Percentiles rank a stretch among this genome's conserved stretches.
These are phyloP conservation scores for Acridotheres tristis DNA, from an alignment of 2,797 vertebrate species.

Conservation along the genomic window DNA sequence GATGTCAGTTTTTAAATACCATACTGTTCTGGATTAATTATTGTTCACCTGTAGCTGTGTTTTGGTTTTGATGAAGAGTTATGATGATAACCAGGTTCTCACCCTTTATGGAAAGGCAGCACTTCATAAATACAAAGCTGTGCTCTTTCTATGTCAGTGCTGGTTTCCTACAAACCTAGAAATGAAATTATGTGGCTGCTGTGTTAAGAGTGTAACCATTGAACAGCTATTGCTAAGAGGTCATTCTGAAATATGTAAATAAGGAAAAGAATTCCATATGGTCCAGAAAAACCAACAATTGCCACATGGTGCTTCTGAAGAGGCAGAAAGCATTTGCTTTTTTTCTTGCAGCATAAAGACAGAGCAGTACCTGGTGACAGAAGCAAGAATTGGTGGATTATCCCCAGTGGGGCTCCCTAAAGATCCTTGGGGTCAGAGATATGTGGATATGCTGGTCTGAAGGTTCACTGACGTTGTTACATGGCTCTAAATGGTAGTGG, in stretches of 20 bases:
- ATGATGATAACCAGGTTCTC: slow-evolving; percentile 36
- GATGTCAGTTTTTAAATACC: not conserved
- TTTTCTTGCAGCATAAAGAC: not conserved
- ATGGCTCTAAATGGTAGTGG: not conserved
- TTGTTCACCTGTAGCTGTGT: not conserved
- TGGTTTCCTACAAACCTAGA: slow-evolving; percentile 21
- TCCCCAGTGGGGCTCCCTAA: not conserved
- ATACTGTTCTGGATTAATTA: not conserved
- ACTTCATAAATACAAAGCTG: slow-evolving; percentile 15
- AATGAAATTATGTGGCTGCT: slow-evolving; percentile 2
- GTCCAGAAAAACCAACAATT: not conserved
- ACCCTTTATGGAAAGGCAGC: not conserved
- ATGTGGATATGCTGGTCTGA: not conserved
- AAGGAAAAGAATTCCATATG: slow-evolving; percentile 1
- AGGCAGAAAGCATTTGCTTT: not conserved
- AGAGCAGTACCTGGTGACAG: not conserved
- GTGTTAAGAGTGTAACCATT: not conserved
- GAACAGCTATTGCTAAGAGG: not conserved
- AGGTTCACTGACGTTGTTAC: not conserved
- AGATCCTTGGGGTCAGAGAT: not conserved
- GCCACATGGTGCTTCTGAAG: not conserved
- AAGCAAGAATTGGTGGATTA: not conserved
- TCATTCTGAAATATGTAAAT: not conserved
- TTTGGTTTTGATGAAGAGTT: slow-evolving; percentile 21
- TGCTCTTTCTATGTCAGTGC: not conserved